phyloP scores from a whole-genome alignment of 2,113 vertebrate genomes.

The Muntiacus muntjak region DNA sequence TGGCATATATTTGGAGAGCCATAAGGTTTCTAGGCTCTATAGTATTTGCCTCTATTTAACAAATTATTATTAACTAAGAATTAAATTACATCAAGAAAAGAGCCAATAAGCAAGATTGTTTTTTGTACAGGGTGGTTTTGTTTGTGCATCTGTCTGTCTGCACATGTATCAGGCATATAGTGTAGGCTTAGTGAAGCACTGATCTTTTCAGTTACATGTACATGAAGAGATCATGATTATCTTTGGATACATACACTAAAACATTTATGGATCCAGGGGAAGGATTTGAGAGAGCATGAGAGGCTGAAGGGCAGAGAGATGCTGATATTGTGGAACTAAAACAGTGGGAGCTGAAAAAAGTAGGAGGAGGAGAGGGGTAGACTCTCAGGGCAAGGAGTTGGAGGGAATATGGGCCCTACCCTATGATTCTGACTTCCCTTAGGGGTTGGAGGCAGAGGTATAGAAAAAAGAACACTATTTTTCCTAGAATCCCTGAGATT shows the following conservation, averaged over 20 bases:
- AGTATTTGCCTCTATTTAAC: background rate
- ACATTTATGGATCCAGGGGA: background rate
- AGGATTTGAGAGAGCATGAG: background rate
- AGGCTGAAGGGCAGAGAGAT: background rate
- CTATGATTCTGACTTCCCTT: background rate
- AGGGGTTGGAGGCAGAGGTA: background rate
- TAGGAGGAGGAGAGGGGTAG: background rate
- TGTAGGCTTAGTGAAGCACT: background rate
- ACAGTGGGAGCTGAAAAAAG: background rate
- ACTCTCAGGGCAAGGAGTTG: background rate
- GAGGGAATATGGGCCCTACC: background rate
- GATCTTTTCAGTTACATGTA: background rate
- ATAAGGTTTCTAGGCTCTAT: background rate
- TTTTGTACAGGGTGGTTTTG: background rate
- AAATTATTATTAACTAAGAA: background rate
- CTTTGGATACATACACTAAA: background rate
- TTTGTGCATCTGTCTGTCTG: background rate
- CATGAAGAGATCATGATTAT: background rate
- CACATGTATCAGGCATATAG: background rate
- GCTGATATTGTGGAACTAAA: background rate
- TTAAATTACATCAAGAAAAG: background rate
- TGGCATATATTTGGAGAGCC: background rate
- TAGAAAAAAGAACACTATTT: background rate
- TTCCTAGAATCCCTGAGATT: background rate
- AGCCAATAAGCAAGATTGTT: background rate